Evolutionary conservation across 1,140 invertebrate species (phyloP).

Genomic region (Leptoteleia sp.): DNA sequence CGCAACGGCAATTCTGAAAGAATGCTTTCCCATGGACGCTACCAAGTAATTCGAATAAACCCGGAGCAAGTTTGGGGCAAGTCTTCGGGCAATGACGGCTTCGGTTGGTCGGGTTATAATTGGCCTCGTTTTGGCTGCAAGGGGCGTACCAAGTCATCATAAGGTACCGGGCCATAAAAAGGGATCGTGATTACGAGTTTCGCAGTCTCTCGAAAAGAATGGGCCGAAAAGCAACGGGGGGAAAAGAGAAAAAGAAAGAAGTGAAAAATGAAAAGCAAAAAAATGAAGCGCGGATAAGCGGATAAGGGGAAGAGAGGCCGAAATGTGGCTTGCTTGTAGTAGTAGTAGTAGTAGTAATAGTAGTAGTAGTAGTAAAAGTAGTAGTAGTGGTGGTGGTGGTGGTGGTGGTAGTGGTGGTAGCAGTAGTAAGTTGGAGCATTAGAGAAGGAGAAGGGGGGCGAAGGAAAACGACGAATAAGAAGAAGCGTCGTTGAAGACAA

Average conservation of each 20-base stretch:
- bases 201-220: conserved; percentile 3
- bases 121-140: conserved; percentile 15
- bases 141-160: conserved; percentile 20
- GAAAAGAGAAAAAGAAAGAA: no score
- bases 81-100: no score
- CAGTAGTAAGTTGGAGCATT: no score
- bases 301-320: neutral
- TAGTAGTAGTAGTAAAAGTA: no score
- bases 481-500: conserved; percentile 39
- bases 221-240: neutral
- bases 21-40: neutral
- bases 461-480: neutral
- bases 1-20: neutral
- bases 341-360: neutral
- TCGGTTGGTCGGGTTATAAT: conserved; percentile 12
- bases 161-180: conserved; percentile 3
- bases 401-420: no score
- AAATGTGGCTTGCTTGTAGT: no score
- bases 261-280: no score
- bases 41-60: neutral
- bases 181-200: conserved; percentile 20
- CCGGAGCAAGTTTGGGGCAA: neutral
- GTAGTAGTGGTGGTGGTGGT: no score
- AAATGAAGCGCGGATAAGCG: neutral
- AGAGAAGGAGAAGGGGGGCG: neutral